Conservation (phyloP, 2,113 vertebrate genomes). For the Salminus brasiliensis region DNA sequence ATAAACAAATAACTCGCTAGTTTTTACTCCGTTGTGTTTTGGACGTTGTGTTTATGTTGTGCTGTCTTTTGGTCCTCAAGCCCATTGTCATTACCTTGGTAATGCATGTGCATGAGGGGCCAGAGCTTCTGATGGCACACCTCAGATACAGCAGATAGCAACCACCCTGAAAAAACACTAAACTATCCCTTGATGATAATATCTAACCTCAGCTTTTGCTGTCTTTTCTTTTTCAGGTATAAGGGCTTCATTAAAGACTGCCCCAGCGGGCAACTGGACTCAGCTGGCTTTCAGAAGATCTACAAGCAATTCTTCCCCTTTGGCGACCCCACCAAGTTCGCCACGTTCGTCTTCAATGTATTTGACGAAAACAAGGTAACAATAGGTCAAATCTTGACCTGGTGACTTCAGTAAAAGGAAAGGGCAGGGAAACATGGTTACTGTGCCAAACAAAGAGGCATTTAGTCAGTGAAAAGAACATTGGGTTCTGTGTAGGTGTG, state of each 20-base stretch:
- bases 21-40: too few species aligned
- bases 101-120: too few species aligned
- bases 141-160: too few species aligned
- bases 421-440: neutral
- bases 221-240: conserved; percentile 74
- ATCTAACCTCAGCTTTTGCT: neutral
- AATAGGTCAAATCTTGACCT: neutral
- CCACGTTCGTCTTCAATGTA: conserved; percentile 89
- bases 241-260: conserved; percentile 92
- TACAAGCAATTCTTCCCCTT: conserved; percentile 92
- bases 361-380: conserved; percentile 88
- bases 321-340: conserved; percentile 87
- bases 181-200: neutral
- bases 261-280: conserved; percentile 86
- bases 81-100: too few species aligned
- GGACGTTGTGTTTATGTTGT: too few species aligned
- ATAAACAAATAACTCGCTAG: too few species aligned
- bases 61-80: too few species aligned
- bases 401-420: neutral
- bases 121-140: too few species aligned
- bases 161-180: too few species aligned
- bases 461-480: conserved; percentile 1
- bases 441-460: neutral
- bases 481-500: neutral
- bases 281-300: conserved; percentile 88